phyloP scores from a whole-genome alignment of 1,140 invertebrate species.

The Pseudomyrmex gracilis region DNA sequence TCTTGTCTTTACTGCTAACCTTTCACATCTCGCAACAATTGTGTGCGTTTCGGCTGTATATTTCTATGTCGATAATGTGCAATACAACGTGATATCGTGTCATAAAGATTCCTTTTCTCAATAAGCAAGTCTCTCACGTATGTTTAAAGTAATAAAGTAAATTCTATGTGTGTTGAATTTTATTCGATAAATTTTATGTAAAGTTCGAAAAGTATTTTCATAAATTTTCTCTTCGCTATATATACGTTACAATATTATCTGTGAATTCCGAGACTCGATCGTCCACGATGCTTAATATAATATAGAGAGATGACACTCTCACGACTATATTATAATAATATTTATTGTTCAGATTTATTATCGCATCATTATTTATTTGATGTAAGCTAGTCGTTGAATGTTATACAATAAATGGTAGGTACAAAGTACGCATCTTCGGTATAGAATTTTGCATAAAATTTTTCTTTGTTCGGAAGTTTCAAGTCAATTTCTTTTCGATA shows the following conservation, averaged over 20 bases:
- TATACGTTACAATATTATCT: constrained; percentile 30
- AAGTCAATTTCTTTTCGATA: background rate
- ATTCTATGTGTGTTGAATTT: constrained; percentile 4
- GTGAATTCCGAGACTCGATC: background rate
- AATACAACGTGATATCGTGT: too few species aligned
- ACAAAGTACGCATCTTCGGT: constrained; percentile 7
- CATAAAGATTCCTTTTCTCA: too few species aligned
- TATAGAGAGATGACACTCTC: background rate
- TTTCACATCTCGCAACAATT: too few species aligned
- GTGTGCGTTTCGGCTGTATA: too few species aligned
- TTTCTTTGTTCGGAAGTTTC: background rate
- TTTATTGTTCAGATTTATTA: constrained; percentile 6
- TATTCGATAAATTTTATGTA: constrained; percentile 18
- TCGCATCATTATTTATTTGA: constrained; percentile 32
- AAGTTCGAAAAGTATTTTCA: background rate
- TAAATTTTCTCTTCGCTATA: background rate
- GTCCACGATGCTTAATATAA: constrained; percentile 28
- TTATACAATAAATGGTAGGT: constrained; percentile 29
- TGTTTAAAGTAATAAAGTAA: background rate
- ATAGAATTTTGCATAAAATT: background rate
- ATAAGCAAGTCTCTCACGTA: too few species aligned
- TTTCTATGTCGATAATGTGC: background rate
- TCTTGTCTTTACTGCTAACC: too few species aligned
- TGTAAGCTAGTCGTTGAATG: constrained; percentile 35
- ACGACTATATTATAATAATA: constrained; percentile 22